Evolutionary conservation across 2,797 vertebrate genomes (phyloP).

Genomic region (Atherinosoma microstoma): DNA sequence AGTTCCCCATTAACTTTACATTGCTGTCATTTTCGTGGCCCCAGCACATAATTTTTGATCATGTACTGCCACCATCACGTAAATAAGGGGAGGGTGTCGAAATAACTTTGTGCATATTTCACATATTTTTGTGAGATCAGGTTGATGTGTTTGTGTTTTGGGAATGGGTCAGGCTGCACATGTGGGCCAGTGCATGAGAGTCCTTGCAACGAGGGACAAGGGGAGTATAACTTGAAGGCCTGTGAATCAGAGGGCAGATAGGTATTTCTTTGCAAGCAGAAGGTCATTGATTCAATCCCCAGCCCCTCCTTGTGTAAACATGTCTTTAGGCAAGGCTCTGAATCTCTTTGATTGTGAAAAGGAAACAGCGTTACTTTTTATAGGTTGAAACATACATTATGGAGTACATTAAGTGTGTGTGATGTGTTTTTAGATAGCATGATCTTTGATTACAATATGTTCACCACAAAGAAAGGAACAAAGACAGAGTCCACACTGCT

Average conservation of each 20-base stretch:
- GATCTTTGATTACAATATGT: background rate
- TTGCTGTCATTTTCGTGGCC: too few species aligned
- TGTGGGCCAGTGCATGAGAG: background rate
- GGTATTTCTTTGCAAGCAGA: background rate
- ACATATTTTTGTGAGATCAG: too few species aligned
- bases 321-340: too few species aligned
- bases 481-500: background rate
- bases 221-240: background rate
- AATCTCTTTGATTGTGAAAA: too few species aligned
- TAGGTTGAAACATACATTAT: background rate
- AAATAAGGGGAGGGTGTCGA: too few species aligned
- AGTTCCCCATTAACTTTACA: too few species aligned
- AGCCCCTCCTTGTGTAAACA: background rate
- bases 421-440: background rate
- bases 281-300: background rate
- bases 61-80: too few species aligned
- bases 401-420: too few species aligned
- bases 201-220: background rate
- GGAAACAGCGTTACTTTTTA: too few species aligned
- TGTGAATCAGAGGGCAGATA: background rate
- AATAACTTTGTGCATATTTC: too few species aligned
- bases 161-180: too few species aligned
- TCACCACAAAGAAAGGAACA: background rate
- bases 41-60: too few species aligned
- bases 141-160: background rate